These are phyloP conservation scores for Nibea albiflora DNA, from an alignment of 2,113 vertebrate species.

Conservation along the genomic window DNA sequence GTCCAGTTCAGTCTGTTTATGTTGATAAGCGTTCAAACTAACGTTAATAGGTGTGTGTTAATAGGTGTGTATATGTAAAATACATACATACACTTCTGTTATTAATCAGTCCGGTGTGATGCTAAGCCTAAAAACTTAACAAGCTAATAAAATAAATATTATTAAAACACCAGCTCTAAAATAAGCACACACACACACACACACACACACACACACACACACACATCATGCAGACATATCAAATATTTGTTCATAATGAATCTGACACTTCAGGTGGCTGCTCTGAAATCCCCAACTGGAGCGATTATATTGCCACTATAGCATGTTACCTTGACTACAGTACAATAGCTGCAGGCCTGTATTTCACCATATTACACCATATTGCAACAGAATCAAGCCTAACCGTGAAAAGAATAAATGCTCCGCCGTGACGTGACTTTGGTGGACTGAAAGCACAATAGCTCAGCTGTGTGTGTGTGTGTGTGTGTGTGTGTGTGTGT, in stretches of 20 bases:
- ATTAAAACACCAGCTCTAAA: too few species aligned
- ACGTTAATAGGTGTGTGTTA: too few species aligned
- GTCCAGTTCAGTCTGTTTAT: too few species aligned
- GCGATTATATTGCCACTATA: not conserved
- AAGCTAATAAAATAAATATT: too few species aligned
- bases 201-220: too few species aligned
- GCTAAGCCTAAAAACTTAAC: too few species aligned
- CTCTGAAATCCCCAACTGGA: not conserved
- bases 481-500: not conserved
- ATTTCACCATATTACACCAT: conserved; percentile 53
- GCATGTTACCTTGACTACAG: conserved; percentile 30
- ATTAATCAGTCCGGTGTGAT: too few species aligned
- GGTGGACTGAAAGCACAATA: conserved; percentile 24
- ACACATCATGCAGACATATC: too few species aligned
- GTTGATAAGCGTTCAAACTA: too few species aligned
- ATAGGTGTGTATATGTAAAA: too few species aligned
- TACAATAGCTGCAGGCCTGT: conserved; percentile 26
- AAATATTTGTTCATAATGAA: not conserved
- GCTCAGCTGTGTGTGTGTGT: not conserved
- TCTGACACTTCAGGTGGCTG: not conserved
- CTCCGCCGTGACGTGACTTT: conserved; percentile 29
- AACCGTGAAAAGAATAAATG: conserved; percentile 41
- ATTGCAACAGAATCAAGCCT: conserved; percentile 56
- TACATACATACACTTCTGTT: too few species aligned
- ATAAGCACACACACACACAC: too few species aligned